Percentiles rank a stretch among this genome's conserved stretches.
These are phyloP conservation scores for Thymallus thymallus DNA, from an alignment of 2,113 vertebrate species.

Conservation along the genomic window DNA sequence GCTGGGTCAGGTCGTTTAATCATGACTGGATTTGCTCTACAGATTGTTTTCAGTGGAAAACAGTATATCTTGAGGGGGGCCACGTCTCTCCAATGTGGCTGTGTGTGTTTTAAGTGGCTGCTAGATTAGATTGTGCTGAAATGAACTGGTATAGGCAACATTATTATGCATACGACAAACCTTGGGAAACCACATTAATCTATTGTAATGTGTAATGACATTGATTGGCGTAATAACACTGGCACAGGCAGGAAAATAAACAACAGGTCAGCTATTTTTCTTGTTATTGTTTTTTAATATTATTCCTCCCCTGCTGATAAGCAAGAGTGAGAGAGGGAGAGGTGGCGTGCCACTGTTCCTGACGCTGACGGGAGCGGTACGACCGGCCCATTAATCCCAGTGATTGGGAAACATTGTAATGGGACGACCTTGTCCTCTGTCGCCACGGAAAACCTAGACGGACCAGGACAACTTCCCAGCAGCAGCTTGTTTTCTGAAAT, in stretches of 20 bases:
- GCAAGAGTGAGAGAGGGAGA: constrained; percentile 23
- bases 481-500: background rate
- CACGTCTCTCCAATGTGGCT: constrained; percentile 1
- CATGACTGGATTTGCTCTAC: constrained; percentile 52
- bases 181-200: constrained; percentile 57
- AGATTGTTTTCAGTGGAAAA: constrained; percentile 28
- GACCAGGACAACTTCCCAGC: background rate
- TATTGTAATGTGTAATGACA: constrained; percentile 55
- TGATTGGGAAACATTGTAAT: constrained; percentile 26
- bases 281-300: constrained; percentile 46
- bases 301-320: constrained; percentile 43
- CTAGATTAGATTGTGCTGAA: background rate
- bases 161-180: constrained; percentile 64
- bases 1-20: constrained; percentile 59
- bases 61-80: constrained; percentile 14
- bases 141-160: constrained; percentile 21
- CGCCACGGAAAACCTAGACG: background rate
- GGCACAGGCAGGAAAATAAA: constrained; percentile 51
- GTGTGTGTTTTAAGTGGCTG: constrained; percentile 32
- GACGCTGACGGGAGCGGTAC: background rate
- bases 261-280: constrained; percentile 56
- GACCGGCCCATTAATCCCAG: constrained; percentile 37
- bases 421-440: background rate
- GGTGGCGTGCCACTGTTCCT: constrained; percentile 25
- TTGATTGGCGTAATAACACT: constrained; percentile 69